A percentile compares a stretch with the other conserved stretches of the same genome.
These are phyloP conservation scores for Limnephilus rhombicus DNA, from an alignment of 2,888 invertebrate species.

Conservation along the genomic window DNA sequence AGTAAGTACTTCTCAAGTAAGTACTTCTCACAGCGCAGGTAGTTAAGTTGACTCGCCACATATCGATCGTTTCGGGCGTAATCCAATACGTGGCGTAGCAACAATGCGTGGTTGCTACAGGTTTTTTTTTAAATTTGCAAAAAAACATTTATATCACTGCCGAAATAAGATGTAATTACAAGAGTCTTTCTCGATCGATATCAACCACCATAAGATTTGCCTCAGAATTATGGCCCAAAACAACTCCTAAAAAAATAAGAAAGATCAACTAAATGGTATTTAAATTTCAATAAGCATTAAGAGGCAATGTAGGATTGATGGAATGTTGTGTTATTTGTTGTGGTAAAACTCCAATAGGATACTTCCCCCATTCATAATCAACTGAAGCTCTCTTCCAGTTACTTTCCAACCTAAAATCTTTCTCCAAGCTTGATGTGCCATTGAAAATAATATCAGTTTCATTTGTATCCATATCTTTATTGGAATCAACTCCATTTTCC, in stretches of 20 bases:
- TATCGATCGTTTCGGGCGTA: too few relatives aligned
- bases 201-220: not conserved
- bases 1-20: too few relatives aligned
- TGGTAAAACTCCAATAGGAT: slow-evolving; percentile 77
- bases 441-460: slow-evolving; percentile 65
- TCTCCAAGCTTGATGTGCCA: not conserved
- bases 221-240: not conserved
- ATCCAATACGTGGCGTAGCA: too few relatives aligned
- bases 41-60: too few relatives aligned
- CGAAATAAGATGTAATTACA: not conserved
- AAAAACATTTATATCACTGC: not conserved
- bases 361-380: slow-evolving; percentile 73
- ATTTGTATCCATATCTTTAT: slow-evolving; percentile 6
- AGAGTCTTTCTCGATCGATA: not conserved
- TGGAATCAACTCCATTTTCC: slow-evolving; percentile 22
- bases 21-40: too few relatives aligned
- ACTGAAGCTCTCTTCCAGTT: slow-evolving; percentile 71
- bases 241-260: not conserved
- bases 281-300: not conserved
- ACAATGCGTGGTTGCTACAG: too few relatives aligned
- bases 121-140: not conserved
- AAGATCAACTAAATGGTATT: not conserved
- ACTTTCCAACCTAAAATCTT: slow-evolving; percentile 22
- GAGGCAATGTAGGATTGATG: slow-evolving; percentile 33
- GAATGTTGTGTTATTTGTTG: slow-evolving; percentile 69